Percentiles rank a stretch among this genome's conserved stretches.
phyloP scores from a whole-genome alignment of 2,113 vertebrate species.

The Lophochroa leadbeateri region DNA sequence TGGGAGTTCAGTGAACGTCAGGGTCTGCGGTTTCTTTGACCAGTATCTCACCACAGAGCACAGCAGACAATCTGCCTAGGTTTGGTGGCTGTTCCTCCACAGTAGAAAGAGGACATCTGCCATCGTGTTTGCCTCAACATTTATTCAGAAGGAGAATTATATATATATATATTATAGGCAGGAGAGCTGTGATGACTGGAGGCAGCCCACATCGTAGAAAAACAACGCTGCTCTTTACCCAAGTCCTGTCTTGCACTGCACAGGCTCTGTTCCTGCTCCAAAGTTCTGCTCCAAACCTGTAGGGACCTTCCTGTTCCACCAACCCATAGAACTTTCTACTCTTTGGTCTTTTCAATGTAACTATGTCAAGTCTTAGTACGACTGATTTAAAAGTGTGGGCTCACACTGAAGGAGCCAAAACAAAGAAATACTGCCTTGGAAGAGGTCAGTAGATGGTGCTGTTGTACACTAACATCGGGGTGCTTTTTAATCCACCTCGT shows the following conservation, averaged over 20 bases:
- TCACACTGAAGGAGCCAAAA: not conserved
- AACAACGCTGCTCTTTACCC: not conserved
- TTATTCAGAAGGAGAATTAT: not conserved
- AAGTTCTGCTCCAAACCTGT: not conserved
- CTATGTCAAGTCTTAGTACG: not conserved
- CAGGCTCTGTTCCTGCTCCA: not conserved
- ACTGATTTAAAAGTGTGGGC: not conserved
- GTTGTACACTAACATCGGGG: not conserved
- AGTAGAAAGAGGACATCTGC: not conserved
- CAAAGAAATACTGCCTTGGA: not conserved
- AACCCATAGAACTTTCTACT: not conserved
- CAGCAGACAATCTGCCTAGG: not conserved
- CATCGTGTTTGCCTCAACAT: not conserved
- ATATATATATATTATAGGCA: not conserved
- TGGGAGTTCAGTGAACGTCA: not conserved
- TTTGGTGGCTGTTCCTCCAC: not conserved
- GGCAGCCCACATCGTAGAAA: not conserved
- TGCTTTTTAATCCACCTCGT: not conserved
- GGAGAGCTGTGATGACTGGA: not conserved
- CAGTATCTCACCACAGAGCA: not conserved
- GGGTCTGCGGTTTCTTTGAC: not conserved
- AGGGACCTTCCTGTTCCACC: not conserved
- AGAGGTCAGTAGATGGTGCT: conserved; percentile 12
- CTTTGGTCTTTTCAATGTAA: not conserved
- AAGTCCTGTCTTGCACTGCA: not conserved